Conservation (phyloP, 2,888 invertebrate genomes). For the Eretmocerus hayati region DNA sequence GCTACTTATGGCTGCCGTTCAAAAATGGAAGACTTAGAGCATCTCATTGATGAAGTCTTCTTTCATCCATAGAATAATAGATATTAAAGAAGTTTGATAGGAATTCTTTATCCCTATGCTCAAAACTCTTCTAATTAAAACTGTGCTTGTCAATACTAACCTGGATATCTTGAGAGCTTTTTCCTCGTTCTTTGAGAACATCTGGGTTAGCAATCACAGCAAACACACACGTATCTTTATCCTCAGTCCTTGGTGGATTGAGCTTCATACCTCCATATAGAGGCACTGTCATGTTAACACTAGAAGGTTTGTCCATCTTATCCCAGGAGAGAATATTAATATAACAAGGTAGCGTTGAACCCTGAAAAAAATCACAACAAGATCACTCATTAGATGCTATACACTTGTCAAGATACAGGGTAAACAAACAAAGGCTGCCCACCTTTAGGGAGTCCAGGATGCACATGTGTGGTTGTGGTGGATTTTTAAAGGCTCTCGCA, state of each 20-base stretch:
- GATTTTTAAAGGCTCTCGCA: conserved; percentile 61
- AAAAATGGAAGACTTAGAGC: too few relatives aligned
- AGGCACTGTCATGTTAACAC: conserved; percentile 61
- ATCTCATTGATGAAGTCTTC: too few relatives aligned
- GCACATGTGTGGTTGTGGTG: conserved; percentile 72
- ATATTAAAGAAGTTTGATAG: too few relatives aligned
- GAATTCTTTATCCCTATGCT: too few relatives aligned
- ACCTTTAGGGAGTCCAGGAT: conserved; percentile 47
- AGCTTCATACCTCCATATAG: conserved; percentile 68
- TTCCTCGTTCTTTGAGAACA: conserved; percentile 61
- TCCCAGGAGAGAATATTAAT: conserved; percentile 69
- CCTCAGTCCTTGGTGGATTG: conserved; percentile 53
- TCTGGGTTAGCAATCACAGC: conserved; percentile 70
- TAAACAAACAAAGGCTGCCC: neutral
- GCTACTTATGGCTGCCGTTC: too few relatives aligned
- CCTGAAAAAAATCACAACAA: conserved; percentile 28
- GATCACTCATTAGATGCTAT: too few relatives aligned
- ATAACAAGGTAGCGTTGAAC: conserved; percentile 39
- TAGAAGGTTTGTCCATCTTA: conserved; percentile 61
- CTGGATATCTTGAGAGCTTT: conserved; percentile 59
- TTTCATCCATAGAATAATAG: too few relatives aligned
- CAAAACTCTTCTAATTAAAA: too few relatives aligned
- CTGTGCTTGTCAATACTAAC: too few relatives aligned
- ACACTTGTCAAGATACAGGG: too few relatives aligned
- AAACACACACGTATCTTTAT: conserved; percentile 58